Base-by-base conservation (phyloP, 2,888 invertebrate genomes). In the Pardosa pseudoannulata region DNA sequence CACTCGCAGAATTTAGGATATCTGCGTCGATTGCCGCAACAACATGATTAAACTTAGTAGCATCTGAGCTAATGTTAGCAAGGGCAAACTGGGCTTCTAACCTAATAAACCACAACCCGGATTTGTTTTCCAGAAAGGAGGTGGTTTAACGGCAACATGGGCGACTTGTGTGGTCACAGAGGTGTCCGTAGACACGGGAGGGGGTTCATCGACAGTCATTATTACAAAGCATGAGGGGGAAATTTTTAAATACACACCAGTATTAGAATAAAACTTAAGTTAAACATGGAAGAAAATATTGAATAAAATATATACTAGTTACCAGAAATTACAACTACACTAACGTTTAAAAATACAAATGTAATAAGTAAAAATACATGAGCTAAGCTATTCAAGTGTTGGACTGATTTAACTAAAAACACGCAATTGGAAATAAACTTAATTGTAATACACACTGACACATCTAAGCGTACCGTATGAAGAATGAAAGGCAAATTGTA, bases 41-140 rank as follows among this genome's bases (percentile, higher is more conserved):
- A 11, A 32, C 32, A 29, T 68, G 68, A 29, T 68, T 68, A n/a
- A 32, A 68, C 31, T 68, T 68, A 9, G 68, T 68, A 16, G 1
- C 16, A n/a, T n/a, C n/a, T n/a, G n/a, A n/a, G n/a, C n/a, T n/a
- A n/a, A n/a, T n/a, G n/a, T n/a, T n/a, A n/a, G 31, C 29, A 2
- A 46, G 11, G 5, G n/a, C 11, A 39, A 73, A 73, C n/a, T 73
- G 73, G 0, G 0, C 64, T 64, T 36, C 56, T 16, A 73, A 9
- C 29, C 28, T 46, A 6, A 27, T n/a, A 19, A 73, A 56, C 73
- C 56, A 56, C 0, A 56, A 29, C 13, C 29, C 0, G 1, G 56
- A 0, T 73, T 73, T 19, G 2, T 9, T 19, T 73, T 73, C 56
- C 73, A 73, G 16, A 73, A 73, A 13, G 73, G 31, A 1, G 56